These are phyloP conservation scores for Synaphobranchus kaupii DNA, from an alignment of 2,797 vertebrate genomes.

Conservation along the genomic window DNA sequence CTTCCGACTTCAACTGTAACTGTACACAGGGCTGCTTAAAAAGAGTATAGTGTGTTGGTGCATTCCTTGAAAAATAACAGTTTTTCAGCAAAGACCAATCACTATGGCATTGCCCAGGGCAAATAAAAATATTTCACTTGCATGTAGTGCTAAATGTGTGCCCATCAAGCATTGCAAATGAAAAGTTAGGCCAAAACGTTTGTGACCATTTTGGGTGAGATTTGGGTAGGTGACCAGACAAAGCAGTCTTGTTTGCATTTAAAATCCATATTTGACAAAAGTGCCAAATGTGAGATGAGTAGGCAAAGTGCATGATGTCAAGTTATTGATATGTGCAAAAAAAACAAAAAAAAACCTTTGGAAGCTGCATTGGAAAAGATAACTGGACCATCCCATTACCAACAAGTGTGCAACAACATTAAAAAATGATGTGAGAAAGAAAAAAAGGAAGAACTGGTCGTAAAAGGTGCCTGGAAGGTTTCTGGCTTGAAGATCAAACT, in stretches of 20 bases:
- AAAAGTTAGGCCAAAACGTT: background rate
- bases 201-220: background rate
- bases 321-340: background rate
- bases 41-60: too few relatives aligned
- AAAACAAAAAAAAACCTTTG: background rate
- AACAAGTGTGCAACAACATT: background rate
- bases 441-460: background rate
- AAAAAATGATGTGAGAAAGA: background rate
- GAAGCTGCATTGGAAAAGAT: background rate
- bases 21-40: background rate
- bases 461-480: background rate
- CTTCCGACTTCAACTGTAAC: too few relatives aligned
- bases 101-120: background rate
- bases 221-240: background rate
- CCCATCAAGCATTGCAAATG: background rate
- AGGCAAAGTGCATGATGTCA: background rate
- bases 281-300: background rate
- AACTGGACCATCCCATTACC: background rate
- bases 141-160: background rate
- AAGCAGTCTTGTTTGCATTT: background rate
- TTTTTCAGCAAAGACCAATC: background rate
- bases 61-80: background rate
- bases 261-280: background rate
- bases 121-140: background rate
- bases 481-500: background rate